Conservation (phyloP, 2,797 vertebrate genomes). For the Aotus griseimembra region DNA sequence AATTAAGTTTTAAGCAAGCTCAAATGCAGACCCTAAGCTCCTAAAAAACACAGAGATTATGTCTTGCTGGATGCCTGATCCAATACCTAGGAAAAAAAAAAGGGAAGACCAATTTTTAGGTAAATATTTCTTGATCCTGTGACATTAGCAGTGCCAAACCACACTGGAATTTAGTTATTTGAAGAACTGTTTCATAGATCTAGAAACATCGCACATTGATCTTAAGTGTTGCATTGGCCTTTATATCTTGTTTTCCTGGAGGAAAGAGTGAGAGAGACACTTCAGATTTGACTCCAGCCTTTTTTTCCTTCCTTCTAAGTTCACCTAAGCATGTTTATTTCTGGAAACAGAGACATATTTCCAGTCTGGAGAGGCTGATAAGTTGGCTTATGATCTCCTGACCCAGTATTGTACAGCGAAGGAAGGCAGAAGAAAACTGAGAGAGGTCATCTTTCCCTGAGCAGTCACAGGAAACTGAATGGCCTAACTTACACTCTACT, state of each 20-base stretch:
- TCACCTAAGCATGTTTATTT: conserved; percentile 60
- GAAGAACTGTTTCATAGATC: conserved; percentile 58
- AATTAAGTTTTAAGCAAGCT: conserved; percentile 32
- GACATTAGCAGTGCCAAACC: conserved; percentile 49
- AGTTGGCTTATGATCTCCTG: conserved; percentile 37
- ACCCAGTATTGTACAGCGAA: neutral
- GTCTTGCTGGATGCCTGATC: conserved; percentile 34
- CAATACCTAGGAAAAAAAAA: neutral
- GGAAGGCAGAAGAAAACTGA: conserved; percentile 5
- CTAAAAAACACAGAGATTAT: neutral
- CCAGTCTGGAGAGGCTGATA: conserved; percentile 55
- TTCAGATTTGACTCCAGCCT: conserved; percentile 54
- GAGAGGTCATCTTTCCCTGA: neutral
- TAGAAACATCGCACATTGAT: conserved; percentile 58
- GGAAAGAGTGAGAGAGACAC: conserved; percentile 54
- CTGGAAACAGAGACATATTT: conserved; percentile 63
- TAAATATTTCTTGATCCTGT: neutral
- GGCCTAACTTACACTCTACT: neutral
- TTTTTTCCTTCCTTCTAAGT: conserved; percentile 66
- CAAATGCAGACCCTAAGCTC: neutral
- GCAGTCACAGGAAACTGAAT: neutral
- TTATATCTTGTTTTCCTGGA: conserved; percentile 67
- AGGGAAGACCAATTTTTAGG: neutral
- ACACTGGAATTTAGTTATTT: conserved; percentile 57
- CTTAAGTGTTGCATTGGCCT: conserved; percentile 61